Percentiles rank a stretch among this genome's conserved stretches.
phyloP scores from a whole-genome alignment of 1,140 invertebrate species.

The Triops longicaudatus region DNA sequence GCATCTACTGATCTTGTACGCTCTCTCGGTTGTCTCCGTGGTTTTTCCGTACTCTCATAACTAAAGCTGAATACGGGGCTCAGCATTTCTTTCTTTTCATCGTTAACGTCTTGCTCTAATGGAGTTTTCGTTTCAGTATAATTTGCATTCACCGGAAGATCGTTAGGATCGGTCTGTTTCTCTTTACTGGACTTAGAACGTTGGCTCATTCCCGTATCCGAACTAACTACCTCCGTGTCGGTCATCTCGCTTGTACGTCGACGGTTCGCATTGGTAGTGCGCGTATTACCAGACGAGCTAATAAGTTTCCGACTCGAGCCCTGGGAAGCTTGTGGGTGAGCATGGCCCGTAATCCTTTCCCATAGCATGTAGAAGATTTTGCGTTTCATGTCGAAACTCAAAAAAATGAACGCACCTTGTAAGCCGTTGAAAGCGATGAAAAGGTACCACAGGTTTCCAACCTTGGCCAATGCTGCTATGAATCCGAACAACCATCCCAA shows the following conservation, averaged over 20 bases:
- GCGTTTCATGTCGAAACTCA: constrained; percentile 42
- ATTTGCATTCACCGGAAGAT: not conserved
- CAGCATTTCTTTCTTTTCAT: not conserved
- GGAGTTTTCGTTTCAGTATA: not conserved
- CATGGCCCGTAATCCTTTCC: constrained; percentile 29
- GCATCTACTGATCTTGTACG: not conserved
- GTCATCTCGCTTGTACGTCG: not conserved
- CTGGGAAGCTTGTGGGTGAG: constrained; percentile 17
- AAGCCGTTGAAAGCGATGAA: constrained; percentile 43
- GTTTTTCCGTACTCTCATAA: not conserved
- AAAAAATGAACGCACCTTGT: constrained; percentile 45
- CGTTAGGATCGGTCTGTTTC: not conserved
- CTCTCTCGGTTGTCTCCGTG: not conserved
- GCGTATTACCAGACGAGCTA: constrained; percentile 8
- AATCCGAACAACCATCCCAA: constrained; percentile 45
- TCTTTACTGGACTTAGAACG: not conserved
- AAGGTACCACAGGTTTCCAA: constrained; percentile 38
- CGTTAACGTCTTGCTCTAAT: not conserved
- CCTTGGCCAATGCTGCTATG: constrained; percentile 36
- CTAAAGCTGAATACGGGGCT: not conserved
- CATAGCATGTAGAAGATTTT: constrained; percentile 36
- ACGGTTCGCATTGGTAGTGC: not conserved
- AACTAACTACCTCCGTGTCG: not conserved
- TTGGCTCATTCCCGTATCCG: not conserved
- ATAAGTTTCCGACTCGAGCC: not conserved